Percentiles rank a stretch among this genome's conserved stretches.
These are phyloP conservation scores for Porites lutea DNA, from an alignment of 64 coral and sea anemone species.

Conservation along the genomic window DNA sequence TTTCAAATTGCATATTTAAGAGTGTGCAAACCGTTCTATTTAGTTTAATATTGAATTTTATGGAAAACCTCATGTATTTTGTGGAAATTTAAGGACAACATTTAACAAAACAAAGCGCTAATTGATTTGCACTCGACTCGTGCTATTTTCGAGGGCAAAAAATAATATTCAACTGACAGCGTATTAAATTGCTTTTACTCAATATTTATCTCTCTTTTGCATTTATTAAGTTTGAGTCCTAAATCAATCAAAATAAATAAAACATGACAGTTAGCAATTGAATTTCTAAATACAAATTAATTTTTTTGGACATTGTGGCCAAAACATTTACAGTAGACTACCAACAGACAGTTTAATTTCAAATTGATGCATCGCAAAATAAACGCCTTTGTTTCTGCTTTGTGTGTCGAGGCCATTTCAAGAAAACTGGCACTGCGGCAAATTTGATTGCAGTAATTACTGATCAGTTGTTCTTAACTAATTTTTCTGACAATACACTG, in stretches of 20 bases:
- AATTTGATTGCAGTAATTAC: conserved; percentile 44
- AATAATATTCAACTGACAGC: not conserved
- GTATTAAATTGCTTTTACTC: conserved; percentile 16
- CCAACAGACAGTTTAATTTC: conserved; percentile 20
- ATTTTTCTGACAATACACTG: not conserved
- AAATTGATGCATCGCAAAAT: conserved; percentile 6
- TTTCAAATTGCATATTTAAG: conserved; percentile 18
- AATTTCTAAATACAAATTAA: conserved; percentile 14
- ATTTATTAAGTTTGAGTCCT: not conserved
- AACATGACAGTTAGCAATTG: not conserved
- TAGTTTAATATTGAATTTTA: not conserved
- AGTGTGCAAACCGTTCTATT: not conserved
- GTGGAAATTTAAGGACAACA: not conserved
- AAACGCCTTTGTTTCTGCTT: not conserved
- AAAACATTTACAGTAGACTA: not conserved
- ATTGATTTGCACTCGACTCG: not conserved
- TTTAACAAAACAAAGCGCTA: not conserved
- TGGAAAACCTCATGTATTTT: not conserved
- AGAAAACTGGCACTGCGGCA: not conserved
- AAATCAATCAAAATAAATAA: conserved; percentile 5
- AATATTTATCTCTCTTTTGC: not conserved
- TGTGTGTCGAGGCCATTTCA: not conserved
- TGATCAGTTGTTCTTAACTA: not conserved
- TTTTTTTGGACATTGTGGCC: conserved; percentile 16
- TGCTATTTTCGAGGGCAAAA: not conserved